These are phyloP conservation scores for Holotrichia oblita DNA, from an alignment of 1,140 invertebrate genomes.

Conservation along the genomic window DNA sequence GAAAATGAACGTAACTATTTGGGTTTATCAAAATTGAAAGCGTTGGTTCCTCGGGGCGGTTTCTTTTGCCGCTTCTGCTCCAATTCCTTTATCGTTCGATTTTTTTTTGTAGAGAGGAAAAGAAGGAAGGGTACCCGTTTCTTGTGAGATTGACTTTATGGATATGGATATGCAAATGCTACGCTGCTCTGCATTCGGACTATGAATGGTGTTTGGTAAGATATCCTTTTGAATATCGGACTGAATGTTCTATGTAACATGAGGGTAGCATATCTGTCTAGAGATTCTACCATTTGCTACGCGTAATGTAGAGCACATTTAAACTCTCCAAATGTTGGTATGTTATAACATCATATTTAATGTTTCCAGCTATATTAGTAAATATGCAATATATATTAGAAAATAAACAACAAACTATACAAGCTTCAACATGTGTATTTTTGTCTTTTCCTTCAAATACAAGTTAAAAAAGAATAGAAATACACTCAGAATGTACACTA, in stretches of 20 bases:
- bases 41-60: not conserved
- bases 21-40: slow-evolving; percentile 13
- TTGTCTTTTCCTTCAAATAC: too few species aligned
- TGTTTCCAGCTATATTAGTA: too few species aligned
- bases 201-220: not conserved
- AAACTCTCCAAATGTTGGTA: too few species aligned
- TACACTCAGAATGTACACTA: too few species aligned
- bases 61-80: not conserved
- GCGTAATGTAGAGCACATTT: too few species aligned
- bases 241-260: not conserved
- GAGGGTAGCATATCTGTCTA: not conserved
- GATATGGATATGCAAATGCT: slow-evolving; percentile 12
- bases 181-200: not conserved
- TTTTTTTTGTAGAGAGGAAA: not conserved
- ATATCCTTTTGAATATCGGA: not conserved
- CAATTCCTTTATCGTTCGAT: slow-evolving; percentile 5
- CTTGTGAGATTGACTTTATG: not conserved
- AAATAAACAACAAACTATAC: too few species aligned
- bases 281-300: not conserved
- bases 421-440: too few species aligned
- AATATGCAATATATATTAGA: too few species aligned
- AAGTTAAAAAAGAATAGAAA: too few species aligned
- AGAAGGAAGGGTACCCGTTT: not conserved
- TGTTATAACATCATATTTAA: too few species aligned
- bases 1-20: not conserved